phyloP scores from a whole-genome alignment of 2,888 invertebrate species.

The Ernsta delagoae region DNA sequence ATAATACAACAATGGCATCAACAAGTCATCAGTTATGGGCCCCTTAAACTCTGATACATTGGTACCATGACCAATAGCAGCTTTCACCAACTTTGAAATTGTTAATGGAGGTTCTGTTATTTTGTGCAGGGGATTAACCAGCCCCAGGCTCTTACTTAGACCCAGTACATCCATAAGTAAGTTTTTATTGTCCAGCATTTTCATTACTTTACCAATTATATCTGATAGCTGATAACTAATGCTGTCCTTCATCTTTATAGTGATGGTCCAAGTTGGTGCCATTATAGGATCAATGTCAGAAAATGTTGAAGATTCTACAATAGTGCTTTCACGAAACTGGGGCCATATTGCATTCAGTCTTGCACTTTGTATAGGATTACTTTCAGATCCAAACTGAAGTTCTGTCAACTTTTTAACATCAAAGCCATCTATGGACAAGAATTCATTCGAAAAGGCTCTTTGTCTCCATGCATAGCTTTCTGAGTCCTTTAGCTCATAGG shows the following conservation, averaged over 20 bases:
- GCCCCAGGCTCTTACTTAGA: conserved; percentile 74
- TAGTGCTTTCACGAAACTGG: conserved; percentile 92
- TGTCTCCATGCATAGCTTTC: conserved; percentile 87
- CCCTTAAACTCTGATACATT: conserved; percentile 87
- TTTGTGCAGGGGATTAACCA: conserved; percentile 86
- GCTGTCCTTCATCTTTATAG: conserved; percentile 87
- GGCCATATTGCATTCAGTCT: conserved; percentile 94
- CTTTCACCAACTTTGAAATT: conserved; percentile 84
- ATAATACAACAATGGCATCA: conserved; percentile 92
- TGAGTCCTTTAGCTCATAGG: conserved; percentile 88
- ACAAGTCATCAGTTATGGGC: conserved; percentile 90
- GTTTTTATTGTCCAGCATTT: conserved; percentile 84
- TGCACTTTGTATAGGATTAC: conserved; percentile 92
- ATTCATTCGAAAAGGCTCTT: conserved; percentile 72
- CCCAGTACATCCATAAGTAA: conserved; percentile 78
- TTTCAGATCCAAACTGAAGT: conserved; percentile 94
- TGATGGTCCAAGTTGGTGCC: conserved; percentile 92
- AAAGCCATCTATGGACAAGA: conserved; percentile 77
- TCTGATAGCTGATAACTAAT: conserved; percentile 91
- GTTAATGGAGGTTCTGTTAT: conserved; percentile 92
- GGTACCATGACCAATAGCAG: conserved; percentile 78
- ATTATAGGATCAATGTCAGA: conserved; percentile 93
- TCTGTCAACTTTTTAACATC: conserved; percentile 76
- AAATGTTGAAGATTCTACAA: conserved; percentile 94
- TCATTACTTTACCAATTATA: conserved; percentile 89